phyloP scores from a whole-genome alignment of 2,888 invertebrate genomes.

The Amphipyra tragopoginis region DNA sequence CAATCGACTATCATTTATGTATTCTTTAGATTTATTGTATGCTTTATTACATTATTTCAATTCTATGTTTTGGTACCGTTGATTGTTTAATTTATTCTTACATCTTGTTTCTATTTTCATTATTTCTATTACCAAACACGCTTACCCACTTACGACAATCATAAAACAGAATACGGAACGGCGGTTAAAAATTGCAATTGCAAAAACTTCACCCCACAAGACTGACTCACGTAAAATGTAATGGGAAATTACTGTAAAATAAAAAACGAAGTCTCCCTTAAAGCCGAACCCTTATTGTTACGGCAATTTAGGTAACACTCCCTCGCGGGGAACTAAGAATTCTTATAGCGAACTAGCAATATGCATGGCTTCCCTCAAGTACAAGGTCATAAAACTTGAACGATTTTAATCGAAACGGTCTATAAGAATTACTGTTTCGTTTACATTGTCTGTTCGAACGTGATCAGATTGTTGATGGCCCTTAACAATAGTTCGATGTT shows the following conservation, averaged over 20 bases:
- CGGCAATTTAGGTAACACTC: conserved; percentile 70
- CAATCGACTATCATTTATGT: conserved; percentile 30
- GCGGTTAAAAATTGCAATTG: conserved; percentile 61
- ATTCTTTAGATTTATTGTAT: conserved; percentile 34
- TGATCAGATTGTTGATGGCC: conserved; percentile 39
- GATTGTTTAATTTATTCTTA: conserved; percentile 1
- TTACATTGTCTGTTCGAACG: conserved; percentile 51
- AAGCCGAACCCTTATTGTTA: conserved; percentile 68
- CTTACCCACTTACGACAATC: conserved; percentile 50
- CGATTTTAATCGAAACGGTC: conserved; percentile 62
- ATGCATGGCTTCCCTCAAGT: conserved; percentile 61
- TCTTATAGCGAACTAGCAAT: conserved; percentile 69
- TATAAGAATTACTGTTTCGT: conserved; percentile 53
- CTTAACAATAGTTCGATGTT: conserved; percentile 42
- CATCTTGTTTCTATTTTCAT: conserved; percentile 3
- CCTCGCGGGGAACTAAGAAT: conserved; percentile 67
- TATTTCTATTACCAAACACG: conserved; percentile 48
- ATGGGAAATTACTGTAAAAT: conserved; percentile 74
- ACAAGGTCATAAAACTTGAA: conserved; percentile 62
- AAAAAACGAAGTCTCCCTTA: conserved; percentile 67
- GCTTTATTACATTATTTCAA: conserved; percentile 1
- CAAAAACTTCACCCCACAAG: conserved; percentile 65
- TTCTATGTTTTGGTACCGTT: background rate
- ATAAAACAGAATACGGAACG: conserved; percentile 57
- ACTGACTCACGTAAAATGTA: conserved; percentile 70